A percentile compares a stretch with the other conserved stretches of the same genome.
Evolutionary conservation across 1,140 invertebrate genomes (phyloP).

Genomic region (Ericerus pela): DNA sequence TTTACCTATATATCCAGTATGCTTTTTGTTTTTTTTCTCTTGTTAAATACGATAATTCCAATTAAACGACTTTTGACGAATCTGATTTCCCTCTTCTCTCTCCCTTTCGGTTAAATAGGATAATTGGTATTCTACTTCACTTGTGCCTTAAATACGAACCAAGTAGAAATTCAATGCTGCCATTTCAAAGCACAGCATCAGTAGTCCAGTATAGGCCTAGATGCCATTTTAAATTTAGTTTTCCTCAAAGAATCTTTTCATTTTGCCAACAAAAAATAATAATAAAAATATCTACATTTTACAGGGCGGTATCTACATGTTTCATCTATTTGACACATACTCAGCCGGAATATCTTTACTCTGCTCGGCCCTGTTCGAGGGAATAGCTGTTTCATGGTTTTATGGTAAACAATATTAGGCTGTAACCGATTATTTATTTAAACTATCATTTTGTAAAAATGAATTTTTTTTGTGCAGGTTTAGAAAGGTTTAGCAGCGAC

Average conservation of each 20-base stretch:
- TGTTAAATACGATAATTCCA: too few species aligned
- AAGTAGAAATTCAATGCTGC: too few species aligned
- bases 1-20: too few species aligned
- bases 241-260: not conserved
- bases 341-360: conserved; percentile 73
- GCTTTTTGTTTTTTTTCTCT: too few species aligned
- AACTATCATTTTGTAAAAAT: too few species aligned
- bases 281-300: conserved; percentile 21
- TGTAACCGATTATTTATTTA: not conserved
- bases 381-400: conserved; percentile 80
- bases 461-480: conserved; percentile 22
- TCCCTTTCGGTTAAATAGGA: too few species aligned
- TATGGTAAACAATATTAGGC: conserved; percentile 45
- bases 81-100: too few species aligned
- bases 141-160: too few species aligned
- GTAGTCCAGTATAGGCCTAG: too few species aligned
- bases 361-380: conserved; percentile 76
- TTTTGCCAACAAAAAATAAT: not conserved
- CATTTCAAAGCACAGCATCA: too few species aligned
- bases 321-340: conserved; percentile 68
- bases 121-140: too few species aligned
- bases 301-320: conserved; percentile 77
- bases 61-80: too few species aligned
- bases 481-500: conserved; percentile 37
- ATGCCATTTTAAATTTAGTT: not conserved